A percentile compares a stretch with the other conserved stretches of the same genome.
These are phyloP conservation scores for Hydrozoanthus tunicans DNA, from an alignment of 64 coral and sea anemone species.

Conservation along the genomic window DNA sequence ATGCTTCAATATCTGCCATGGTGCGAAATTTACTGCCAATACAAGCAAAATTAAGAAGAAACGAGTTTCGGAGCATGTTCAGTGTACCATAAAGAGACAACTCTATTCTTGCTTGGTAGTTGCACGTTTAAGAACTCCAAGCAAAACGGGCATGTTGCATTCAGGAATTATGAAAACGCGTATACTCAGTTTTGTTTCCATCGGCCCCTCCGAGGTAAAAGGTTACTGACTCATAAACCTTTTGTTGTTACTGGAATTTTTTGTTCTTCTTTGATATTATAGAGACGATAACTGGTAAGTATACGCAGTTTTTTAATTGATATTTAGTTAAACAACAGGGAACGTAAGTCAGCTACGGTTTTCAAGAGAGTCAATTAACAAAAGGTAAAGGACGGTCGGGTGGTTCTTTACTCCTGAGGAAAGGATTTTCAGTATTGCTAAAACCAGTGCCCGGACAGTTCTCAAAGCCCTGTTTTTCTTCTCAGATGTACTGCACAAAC, in stretches of 20 bases:
- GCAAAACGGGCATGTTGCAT: not conserved
- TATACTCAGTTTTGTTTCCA: not conserved
- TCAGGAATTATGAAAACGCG: not conserved
- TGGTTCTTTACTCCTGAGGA: not conserved
- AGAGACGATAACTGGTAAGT: not conserved
- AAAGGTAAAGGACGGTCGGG: not conserved
- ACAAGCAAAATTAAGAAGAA: slow-evolving; percentile 54
- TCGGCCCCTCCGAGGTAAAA: not conserved
- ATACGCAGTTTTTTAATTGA: not conserved
- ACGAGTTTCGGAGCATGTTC: slow-evolving; percentile 35
- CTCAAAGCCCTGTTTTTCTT: too few species aligned
- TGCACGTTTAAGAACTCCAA: not conserved
- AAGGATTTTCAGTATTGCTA: not conserved
- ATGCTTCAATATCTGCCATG: slow-evolving; percentile 59
- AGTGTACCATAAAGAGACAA: slow-evolving; percentile 37
- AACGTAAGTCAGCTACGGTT: not conserved
- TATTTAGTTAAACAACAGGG: not conserved
- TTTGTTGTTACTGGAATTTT: not conserved
- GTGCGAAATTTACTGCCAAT: slow-evolving; percentile 56
- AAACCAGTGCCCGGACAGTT: too few species aligned
- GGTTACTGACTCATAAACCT: not conserved
- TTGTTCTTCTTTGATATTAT: not conserved
- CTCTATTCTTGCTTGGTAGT: not conserved
- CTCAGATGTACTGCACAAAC: too few species aligned
- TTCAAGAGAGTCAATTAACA: not conserved